Evolutionary conservation across 1,140 invertebrate species (phyloP), one percentile per base, ranked within the genome.

Genomic region (Drosophila jambulina): DNA sequence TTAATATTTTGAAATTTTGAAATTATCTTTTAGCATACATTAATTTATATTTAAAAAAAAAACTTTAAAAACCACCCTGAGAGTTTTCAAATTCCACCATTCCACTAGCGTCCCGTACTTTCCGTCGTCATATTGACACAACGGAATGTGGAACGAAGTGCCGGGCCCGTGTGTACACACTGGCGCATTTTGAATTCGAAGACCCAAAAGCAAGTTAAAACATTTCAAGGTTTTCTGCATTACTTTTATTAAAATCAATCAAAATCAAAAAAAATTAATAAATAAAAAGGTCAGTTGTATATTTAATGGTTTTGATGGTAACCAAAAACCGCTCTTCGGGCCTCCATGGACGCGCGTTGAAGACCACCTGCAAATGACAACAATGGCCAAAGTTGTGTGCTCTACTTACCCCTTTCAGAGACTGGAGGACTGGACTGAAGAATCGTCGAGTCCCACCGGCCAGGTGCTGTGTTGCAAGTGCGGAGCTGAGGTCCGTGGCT

Each of bases 371-470:
- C 34, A 84, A 84, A 63, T 64, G 51, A 60, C 40, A 83, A 82
- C 48, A 43, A 36, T 51, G 59, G 27, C 45, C 59, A 49, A 46
- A 45, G 75, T 77, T 54, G 48, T 58, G 61, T 58, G 65, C 72
- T 62, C 32, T 25, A 86, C 85, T 90, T 84, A 90, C 84, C 85
- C 61, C 19, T 9, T n/a, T 13, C 8, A 15, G 32, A 17, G 32
- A 56, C 51, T 54, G 51, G 51, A 54, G 51, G 34, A 49, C 36
- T 38, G 48, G 36, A 48, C 32, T 8, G 36, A 13, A 49, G 51
- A 43, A 34, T n/a, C 23, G 48, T 23, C 63, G 13, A 69, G 32
- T 27, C 43, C 56, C 42, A 51, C 34, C 59, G 42, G 27, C 34
- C 51, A 23, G 54, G 42, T 19, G 45, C 36, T 48, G 65, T 36